phyloP scores from a whole-genome alignment of 2,113 vertebrate species.

The Alligator sinensis region DNA sequence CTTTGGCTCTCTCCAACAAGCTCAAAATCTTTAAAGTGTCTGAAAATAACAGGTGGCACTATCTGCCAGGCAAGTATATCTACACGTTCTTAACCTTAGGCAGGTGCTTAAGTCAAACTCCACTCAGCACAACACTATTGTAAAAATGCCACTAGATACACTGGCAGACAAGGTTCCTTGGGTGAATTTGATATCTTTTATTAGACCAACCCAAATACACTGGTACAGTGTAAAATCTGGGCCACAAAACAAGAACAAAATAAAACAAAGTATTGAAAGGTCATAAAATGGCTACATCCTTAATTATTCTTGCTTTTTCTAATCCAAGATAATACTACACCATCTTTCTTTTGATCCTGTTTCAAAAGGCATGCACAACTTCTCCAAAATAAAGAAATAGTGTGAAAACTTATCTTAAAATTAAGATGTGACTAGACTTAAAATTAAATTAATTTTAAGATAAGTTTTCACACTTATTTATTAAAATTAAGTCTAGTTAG shows the following conservation, averaged over 20 bases:
- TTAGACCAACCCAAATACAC: no score
- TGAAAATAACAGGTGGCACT: constrained; percentile 6
- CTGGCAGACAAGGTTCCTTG: no score
- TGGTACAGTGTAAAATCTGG: neutral
- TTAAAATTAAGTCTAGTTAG: neutral
- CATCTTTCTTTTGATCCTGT: neutral
- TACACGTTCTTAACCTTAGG: constrained; percentile 21
- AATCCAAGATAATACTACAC: neutral
- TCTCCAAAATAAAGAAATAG: neutral
- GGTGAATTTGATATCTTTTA: no score
- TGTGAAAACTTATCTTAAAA: neutral
- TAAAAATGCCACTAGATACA: neutral
- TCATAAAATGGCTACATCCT: neutral
- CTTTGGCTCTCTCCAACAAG: neutral
- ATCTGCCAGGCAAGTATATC: neutral
- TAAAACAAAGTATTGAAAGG: neutral
- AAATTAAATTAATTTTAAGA: no score
- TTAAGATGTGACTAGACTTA: no score
- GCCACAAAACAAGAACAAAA: neutral
- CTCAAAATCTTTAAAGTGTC: neutral
- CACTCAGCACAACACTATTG: neutral
- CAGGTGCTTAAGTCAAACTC: neutral
- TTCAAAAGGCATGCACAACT: neutral
- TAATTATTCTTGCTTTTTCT: neutral
- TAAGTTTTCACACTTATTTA: no score